phyloP scores from a whole-genome alignment of 2,797 vertebrate genomes.

The Sarcoramphus papa region DNA sequence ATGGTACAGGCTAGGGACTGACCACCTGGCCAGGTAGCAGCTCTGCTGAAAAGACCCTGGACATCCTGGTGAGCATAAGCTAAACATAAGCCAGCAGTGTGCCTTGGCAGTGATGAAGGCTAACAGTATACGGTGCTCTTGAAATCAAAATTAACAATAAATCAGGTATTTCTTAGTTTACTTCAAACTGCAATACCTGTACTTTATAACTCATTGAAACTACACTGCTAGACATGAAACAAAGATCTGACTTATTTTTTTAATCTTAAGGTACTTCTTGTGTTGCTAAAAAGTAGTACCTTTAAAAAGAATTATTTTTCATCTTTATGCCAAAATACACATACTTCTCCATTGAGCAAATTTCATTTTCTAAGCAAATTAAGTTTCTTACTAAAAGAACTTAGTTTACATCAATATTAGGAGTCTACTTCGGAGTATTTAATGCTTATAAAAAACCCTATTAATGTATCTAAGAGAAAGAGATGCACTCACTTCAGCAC shows the following conservation, averaged over 20 bases:
- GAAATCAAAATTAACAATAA: not conserved
- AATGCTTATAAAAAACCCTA: not conserved
- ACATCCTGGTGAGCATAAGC: not conserved
- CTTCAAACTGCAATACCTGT: not conserved
- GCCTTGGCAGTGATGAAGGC: not conserved
- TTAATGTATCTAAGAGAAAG: not conserved
- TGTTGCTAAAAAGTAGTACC: not conserved
- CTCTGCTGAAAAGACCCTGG: not conserved
- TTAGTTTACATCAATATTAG: not conserved
- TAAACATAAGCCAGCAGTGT: not conserved
- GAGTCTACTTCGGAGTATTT: not conserved
- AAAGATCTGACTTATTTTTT: not conserved
- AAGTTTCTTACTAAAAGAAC: not conserved
- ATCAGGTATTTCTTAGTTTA: not conserved
- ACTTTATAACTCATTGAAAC: not conserved
- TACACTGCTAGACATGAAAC: not conserved
- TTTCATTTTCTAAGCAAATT: not conserved
- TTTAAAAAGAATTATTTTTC: not conserved
- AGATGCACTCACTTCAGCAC: conserved; percentile 87
- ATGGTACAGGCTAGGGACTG: not conserved
- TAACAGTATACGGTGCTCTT: not conserved
- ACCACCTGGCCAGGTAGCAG: not conserved
- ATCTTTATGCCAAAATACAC: not conserved
- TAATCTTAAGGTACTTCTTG: not conserved
- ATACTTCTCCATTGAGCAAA: not conserved